Base-by-base conservation (phyloP, 2,888 invertebrate species). In the Cheilosia vulpina region DNA sequence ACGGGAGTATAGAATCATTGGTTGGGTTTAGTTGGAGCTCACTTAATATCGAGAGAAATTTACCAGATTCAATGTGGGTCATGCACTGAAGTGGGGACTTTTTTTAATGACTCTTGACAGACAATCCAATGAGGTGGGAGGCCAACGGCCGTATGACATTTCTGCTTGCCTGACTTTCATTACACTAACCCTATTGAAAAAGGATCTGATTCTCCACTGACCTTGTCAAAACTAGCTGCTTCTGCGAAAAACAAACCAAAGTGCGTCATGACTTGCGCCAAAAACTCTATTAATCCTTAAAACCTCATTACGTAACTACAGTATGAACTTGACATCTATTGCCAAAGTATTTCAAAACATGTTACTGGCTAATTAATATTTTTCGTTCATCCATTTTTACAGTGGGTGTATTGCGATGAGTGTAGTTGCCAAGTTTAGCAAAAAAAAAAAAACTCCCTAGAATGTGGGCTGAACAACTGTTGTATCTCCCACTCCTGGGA, bases 311-410 rank as follows among this genome's bases (percentile, higher is more conserved):
- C 55, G 62, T 72, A 72, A 77, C 77, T 55, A n/a, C n/a, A 38
- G 2, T 45, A 72, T 77, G 82, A 82, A 82, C 82, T 82, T 82
- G 82, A 82, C 82, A 77, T 82, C 72, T 82, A 77, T 82, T 76
- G 66, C 55, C 24, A 31, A 72, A 66, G 53, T 77, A 45, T 66
- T 62, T 72, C 65, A 71, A 75, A 53, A 55, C 34, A 41, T 57
- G 47, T 38, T 41, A 17, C 53, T 58, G 62, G 31, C 65, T 58
- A 68, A 45, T 72, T 66, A n/a, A 55, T 27, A 38, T 38, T 45
- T 43, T 41, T 47, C 55, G 65, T 71, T 69, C 76, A 69, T 77
- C 63, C 38, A 27, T 11, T 31, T 50, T 6, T 27, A 13, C 2
- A 38, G 68, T 63, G 21, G 63, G 55, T 21, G 77, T 62, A 4